Evolutionary conservation across 2,888 invertebrate genomes (phyloP), one percentile per base, ranked within the genome.

Genomic region (Oxycera nigricornis): DNA sequence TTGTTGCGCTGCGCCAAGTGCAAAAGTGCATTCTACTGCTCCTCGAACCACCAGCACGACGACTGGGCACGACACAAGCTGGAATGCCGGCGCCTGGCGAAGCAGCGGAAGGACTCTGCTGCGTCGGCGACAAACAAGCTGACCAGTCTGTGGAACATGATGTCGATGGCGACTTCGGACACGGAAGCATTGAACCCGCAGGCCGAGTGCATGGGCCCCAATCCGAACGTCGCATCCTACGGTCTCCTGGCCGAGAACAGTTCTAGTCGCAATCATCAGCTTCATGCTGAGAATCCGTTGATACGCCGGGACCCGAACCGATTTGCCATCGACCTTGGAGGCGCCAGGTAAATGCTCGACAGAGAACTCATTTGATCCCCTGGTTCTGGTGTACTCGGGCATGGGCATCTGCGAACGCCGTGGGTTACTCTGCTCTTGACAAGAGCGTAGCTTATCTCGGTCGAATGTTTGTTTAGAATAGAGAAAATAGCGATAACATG

Each of bases 51-150:
- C 83, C 94, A 94, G 85, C 90, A 89, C 77, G 87, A 89, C 80
- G 92, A 94, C 82, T 94, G 94, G 94, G 90, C 90, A 81, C 88
- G 87, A 78, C 94, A 95, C 82, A 93, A 90, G 86, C 85, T 84
- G 79, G 86, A 88, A 79, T 91, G 91, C 82, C 84, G 85, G 70
- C 86, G 87, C 80, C 81, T 87, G 81, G 83, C 86, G 77, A 85
- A 84, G 80, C 26, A 82, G 80, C 20, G 80, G 81, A 26, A 82
- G 80, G 65, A 81, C 20, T 59, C 59, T 2, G 59, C 59, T 14
- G 59, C 59, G 6, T 6, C 46, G 3, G 55, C 70, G 30, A 52
- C 77, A 68, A 79, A 78, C 73, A 79, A 77, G 68, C 82, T 79
- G 82, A 77, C 77, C 77, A 82, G 75, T 55, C 24, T 73, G 14